Evolutionary conservation across 2,797 vertebrate genomes (phyloP), one percentile per base, ranked within the genome.

Genomic region (Hydrolagus colliei): DNA sequence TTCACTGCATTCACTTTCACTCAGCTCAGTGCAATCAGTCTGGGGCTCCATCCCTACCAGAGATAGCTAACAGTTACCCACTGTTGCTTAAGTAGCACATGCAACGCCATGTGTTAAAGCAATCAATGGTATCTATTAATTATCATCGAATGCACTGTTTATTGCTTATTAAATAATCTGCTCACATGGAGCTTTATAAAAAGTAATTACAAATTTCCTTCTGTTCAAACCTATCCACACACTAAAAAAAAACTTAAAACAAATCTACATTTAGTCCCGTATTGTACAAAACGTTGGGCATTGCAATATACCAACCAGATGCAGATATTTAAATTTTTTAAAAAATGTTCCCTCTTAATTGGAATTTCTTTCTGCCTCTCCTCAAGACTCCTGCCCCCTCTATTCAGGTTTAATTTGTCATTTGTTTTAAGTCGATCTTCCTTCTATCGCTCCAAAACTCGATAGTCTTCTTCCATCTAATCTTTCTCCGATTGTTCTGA

Each of bases 141-240:
- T 52, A 52, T 52, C 41, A 52, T 52, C 41, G 1, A 52, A 52
- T 52, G 41, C 41, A 52, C 41, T 52, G 41, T 52, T 35, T 71
- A 84, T 41, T 84, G n/a, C 18, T 77, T 77, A 84, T 41, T n/a
- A 71, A 68, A 52, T 68, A 71, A 84, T 52, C 9, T 16, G n/a
- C 32, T 84, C 16, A 41, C 14, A 68, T 68, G 20, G 32, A 84
- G 35, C 27, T 67, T 18, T 22, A 41, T 2, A 65, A 68, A 18
- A 35, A 11, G 9, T 68, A 68, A 41, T 67, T 82, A 82, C 65
- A 68, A 82, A 35, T 10, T 14, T 68, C 63, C 27, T 41, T 20
- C 9, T 13, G 20, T 84, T 84, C 32, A 84, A 84, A 71, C 41
- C 71, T 9, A 71, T 9, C 16, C n/a, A 52, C 41, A 84, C 52